These are phyloP conservation scores for Metaphire vulgaris DNA, from an alignment of 1,140 invertebrate species.

Conservation along the genomic window DNA sequence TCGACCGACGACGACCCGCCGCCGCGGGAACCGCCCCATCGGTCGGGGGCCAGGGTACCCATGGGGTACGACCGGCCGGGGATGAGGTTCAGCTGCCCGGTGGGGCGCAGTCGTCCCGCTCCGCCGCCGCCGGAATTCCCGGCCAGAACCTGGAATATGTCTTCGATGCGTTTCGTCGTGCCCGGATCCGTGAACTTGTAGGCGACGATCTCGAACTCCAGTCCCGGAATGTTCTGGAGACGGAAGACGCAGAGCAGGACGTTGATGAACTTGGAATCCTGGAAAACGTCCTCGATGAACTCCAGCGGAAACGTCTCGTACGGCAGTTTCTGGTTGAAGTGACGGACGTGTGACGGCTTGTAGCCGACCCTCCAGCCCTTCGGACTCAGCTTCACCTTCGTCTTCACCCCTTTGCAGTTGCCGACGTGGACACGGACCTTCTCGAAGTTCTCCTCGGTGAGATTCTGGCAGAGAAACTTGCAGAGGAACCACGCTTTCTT, in stretches of 20 bases:
- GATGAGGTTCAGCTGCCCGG: neutral
- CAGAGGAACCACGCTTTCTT: slow-evolving; percentile 22
- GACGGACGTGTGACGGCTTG: neutral
- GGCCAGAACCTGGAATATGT: slow-evolving; percentile 1
- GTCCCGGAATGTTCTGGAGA: neutral
- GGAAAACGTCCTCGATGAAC: neutral
- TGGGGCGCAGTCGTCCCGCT: neutral
- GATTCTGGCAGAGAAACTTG: slow-evolving; percentile 12
- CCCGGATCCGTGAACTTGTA: slow-evolving; percentile 11
- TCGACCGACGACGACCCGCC: neutral
- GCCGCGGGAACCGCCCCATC: neutral
- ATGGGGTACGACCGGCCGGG: slow-evolving; percentile 9
- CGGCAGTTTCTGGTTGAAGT: slow-evolving; percentile 9
- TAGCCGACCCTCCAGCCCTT: slow-evolving; percentile 19
- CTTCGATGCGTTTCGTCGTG: neutral
- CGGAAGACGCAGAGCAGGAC: slow-evolving; percentile 7
- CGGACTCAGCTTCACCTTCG: slow-evolving; percentile 11
- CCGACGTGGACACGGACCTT: neutral
- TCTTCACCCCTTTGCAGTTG: slow-evolving; percentile 13
- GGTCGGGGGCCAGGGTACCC: slow-evolving; percentile 13
- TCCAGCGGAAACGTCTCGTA: slow-evolving; percentile 8
- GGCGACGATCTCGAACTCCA: slow-evolving; percentile 10
- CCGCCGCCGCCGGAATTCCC: neutral
- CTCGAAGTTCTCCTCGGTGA: slow-evolving; percentile 10
- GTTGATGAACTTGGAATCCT: slow-evolving; percentile 13